Base-by-base conservation (phyloP, 1,140 invertebrate species). In the Diabrotica virgifera region DNA sequence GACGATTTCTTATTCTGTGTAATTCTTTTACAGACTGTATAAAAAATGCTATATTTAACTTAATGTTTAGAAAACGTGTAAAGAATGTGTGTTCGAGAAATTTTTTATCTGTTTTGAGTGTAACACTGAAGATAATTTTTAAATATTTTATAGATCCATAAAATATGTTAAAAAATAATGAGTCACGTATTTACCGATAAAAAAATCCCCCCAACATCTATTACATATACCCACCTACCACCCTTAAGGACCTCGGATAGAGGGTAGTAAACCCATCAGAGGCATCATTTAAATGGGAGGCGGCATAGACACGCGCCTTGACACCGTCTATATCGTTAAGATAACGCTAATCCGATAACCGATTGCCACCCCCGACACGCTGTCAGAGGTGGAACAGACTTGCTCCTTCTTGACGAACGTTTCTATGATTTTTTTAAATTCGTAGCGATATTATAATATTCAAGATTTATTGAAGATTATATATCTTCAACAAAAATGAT, bases 261-360 rank as follows among this genome's bases (percentile, higher is more conserved):
- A 24, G 24, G 24, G 40, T 46, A 46, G n/a, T n/a, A 46, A 46
- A 46, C 40, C 40, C 40, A 46, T 46, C 40, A 46, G 40, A 8
- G 40, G 40, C 40, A 46, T 46, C 40, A n/a, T 46, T 46, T 46
- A 46, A 46, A 46, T n/a, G n/a, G 40, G 58, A 52, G 60, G 60
- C 52, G 60, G 35, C 36, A 62, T 24, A 37, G 46, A 62, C 60
- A 54, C 60, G 60, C 52, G 35, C 36, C 52, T 62, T 35, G 52
- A 53, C 68, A 69, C 65, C 72, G 71, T 67, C 74, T 74, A 74
- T 74, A 75, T 75, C 74, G 71, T 74, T 72, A 70, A 75, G 74
- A 75, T 75, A 75, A 75, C 70, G 70, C 68, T 74, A 75, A 75
- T 75, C 74, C 74, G 74, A 74, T 75, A 74, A 74, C 66, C 72